These are phyloP conservation scores for Herpailurus yagouaroundi DNA, from an alignment of 2,113 vertebrate genomes.

Conservation along the genomic window DNA sequence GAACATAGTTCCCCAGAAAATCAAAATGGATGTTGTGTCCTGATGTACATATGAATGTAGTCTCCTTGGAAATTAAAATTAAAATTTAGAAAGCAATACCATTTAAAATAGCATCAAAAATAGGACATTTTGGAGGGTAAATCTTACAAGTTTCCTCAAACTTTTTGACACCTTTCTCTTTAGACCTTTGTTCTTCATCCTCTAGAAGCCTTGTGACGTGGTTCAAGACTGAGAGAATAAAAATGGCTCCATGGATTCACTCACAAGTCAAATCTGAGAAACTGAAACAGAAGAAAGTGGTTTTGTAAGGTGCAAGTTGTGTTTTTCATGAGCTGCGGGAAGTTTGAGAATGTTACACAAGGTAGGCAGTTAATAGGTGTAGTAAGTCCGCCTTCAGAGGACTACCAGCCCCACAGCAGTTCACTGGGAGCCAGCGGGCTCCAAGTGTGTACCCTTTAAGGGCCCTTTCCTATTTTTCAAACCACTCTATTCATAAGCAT, in stretches of 20 bases:
- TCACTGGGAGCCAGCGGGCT: background rate
- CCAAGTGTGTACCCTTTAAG: background rate
- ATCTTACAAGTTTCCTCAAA: background rate
- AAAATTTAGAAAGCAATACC: background rate
- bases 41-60: no score
- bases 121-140: background rate
- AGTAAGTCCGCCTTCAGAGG: background rate
- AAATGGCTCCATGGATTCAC: background rate
- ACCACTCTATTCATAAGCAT: background rate
- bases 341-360: background rate
- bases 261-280: background rate
- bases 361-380: background rate
- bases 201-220: background rate
- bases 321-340: background rate
- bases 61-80: background rate
- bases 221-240: background rate
- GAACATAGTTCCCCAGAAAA: background rate
- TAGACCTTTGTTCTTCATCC: background rate
- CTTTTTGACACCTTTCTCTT: background rate
- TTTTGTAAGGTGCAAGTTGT: background rate
- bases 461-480: background rate
- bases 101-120: conserved; percentile 22
- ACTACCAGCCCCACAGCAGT: no score
- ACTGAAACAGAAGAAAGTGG: background rate
- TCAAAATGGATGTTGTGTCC: background rate